phyloP scores from a whole-genome alignment of 2,888 invertebrate species.

The Xestia rhomboidea region DNA sequence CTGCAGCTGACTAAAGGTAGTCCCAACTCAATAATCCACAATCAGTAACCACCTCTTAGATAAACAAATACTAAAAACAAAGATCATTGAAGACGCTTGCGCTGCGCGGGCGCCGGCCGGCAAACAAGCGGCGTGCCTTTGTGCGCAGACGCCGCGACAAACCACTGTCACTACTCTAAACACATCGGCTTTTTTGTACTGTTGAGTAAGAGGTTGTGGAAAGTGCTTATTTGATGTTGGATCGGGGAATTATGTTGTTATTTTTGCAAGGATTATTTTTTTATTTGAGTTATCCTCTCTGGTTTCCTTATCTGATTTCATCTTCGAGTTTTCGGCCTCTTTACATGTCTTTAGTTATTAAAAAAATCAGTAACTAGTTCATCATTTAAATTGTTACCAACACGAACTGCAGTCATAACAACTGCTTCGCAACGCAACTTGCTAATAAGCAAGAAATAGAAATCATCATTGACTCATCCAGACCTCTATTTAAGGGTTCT shows the following conservation, averaged over 20 bases:
- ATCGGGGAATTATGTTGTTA: constrained; percentile 17
- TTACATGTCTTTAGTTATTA: neutral
- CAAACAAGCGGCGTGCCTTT: constrained; percentile 65
- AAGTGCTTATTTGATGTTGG: constrained; percentile 49
- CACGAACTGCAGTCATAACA: neutral
- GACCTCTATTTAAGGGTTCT: neutral
- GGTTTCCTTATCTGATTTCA: neutral
- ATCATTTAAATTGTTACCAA: neutral
- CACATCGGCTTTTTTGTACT: constrained; percentile 51
- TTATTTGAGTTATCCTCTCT: neutral
- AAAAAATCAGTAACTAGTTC: neutral
- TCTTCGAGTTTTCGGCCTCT: neutral
- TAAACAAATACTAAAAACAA: constrained; percentile 62
- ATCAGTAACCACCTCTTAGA: constrained; percentile 64
- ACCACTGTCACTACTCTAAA: constrained; percentile 55
- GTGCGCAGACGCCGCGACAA: constrained; percentile 57
- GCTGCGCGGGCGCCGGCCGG: constrained; percentile 64
- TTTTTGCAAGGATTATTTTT: constrained; percentile 32
- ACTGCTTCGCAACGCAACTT: neutral
- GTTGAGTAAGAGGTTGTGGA: constrained; percentile 38
- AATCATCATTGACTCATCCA: neutral
- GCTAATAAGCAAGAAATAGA: neutral
- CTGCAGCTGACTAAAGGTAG: constrained; percentile 7
- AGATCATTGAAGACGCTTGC: constrained; percentile 58
- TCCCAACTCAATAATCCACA: constrained; percentile 45